Conservation (phyloP, 2,797 vertebrate genomes). For the Pangasius mekongensis region DNA sequence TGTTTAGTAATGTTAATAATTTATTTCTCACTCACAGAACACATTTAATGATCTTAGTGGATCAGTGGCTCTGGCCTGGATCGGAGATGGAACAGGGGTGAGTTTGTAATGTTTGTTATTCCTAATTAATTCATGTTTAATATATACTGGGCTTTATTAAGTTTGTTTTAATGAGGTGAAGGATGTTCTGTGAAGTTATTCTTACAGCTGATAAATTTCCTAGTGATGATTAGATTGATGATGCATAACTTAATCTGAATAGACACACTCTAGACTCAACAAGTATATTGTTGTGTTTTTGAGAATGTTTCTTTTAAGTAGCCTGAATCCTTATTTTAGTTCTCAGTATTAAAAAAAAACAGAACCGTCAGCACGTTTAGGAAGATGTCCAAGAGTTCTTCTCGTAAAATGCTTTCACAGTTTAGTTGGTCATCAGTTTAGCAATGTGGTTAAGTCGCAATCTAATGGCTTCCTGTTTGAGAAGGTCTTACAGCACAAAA, state of each 20-base stretch:
- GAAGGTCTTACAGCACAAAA: neutral
- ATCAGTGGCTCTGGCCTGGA: constrained; percentile 91
- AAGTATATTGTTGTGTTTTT: neutral
- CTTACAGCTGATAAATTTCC: neutral
- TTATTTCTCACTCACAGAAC: constrained; percentile 68
- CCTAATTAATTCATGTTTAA: constrained; percentile 8
- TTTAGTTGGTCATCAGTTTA: neutral
- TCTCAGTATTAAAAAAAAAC: neutral
- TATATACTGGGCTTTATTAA: neutral
- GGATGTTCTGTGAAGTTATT: neutral
- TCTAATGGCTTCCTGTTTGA: neutral
- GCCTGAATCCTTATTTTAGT: neutral
- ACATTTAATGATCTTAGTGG: constrained; percentile 87
- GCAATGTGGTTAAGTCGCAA: neutral
- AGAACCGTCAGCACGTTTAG: neutral
- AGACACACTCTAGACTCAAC: neutral
- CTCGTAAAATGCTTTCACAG: constrained; percentile 3
- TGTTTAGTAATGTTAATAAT: neutral
- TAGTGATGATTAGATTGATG: neutral
- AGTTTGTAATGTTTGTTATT: constrained; percentile 65
- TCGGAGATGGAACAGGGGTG: constrained; percentile 92
- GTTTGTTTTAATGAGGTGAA: neutral
- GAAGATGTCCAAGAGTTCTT: neutral
- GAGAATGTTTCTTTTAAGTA: neutral
- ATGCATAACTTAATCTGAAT: neutral